phyloP scores from a whole-genome alignment of 2,797 vertebrate genomes.

The Chrosomus eos region DNA sequence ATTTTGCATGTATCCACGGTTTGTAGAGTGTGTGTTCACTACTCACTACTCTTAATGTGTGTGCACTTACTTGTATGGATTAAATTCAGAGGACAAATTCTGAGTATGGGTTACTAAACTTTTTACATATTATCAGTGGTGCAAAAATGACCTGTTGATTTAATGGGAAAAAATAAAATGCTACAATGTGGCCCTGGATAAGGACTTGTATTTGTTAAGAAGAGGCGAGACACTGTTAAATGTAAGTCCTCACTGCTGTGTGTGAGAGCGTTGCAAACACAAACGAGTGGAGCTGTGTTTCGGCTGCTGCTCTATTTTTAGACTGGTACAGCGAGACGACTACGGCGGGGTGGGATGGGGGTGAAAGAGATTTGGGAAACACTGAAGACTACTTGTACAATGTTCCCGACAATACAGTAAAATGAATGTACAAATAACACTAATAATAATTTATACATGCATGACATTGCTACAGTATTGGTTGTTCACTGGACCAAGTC shows the following conservation, averaged over 20 bases:
- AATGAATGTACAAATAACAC: neutral
- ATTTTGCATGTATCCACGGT: too few species aligned
- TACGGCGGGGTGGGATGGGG: slow-evolving; percentile 38
- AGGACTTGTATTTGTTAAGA: neutral
- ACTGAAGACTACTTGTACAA: neutral
- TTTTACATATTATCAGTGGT: neutral
- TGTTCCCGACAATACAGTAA: neutral
- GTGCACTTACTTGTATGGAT: too few species aligned
- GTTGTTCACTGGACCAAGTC: neutral
- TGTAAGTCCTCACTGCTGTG: slow-evolving; percentile 22
- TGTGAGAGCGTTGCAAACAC: slow-evolving; percentile 44
- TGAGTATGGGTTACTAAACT: too few species aligned
- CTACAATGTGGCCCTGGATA: neutral
- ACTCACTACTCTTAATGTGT: too few species aligned
- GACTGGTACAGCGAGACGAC: slow-evolving; percentile 50
- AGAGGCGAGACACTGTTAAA: slow-evolving; percentile 16
- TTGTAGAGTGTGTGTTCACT: neutral
- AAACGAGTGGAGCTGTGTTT: slow-evolving; percentile 22
- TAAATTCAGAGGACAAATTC: too few species aligned
- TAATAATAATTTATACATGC: neutral
- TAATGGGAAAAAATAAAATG: neutral
- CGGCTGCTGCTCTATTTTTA: slow-evolving; percentile 62
- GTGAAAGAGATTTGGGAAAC: neutral
- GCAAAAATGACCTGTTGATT: neutral
- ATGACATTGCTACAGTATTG: neutral